Base-by-base conservation (phyloP, 1,140 invertebrate species). In the Procambarus virginalis region DNA sequence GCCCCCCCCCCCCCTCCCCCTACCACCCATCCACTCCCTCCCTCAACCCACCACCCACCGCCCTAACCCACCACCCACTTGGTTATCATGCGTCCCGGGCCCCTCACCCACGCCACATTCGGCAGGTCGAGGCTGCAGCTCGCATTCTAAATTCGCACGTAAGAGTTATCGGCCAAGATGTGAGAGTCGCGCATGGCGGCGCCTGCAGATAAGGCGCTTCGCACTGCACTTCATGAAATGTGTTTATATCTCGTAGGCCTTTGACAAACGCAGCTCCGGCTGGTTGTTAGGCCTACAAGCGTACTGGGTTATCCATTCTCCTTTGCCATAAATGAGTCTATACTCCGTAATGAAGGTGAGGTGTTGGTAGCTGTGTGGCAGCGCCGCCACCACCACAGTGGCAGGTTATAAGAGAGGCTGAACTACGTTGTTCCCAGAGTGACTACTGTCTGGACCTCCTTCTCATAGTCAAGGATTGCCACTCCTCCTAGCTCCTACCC, bases 191-290 rank as follows among this genome's bases (percentile, higher is more conserved):
- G 4, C 76, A 34, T 48, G 51, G 51, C 9, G 22, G n/a, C 14
- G n/a, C 68, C 22, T 34, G n/a, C n/a, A 73, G 68, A 73, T 73
- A 73, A 4, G 68, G n/a, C 68, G 5, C 22, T 81, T 60, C 2
- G 14, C 79, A 58, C 79, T 51, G 49, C 49, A 58, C 4, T 8
- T 51, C 49, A 10, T 34, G 22, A 34, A 78, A 48, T 81, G 51
- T 81, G 79, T 81, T 81, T 81, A 81, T 81, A 81, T 81, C 79
- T 58, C 17, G 51, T 6, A 58, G 79, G 79, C n/a, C 17, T 51
- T 51, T 58, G 79, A 81, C 79, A 81, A 81, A 51, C 79, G 5
- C 6, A n/a, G n/a, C 68, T 73, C n/a, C 2, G 68, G 60, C 12
- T 64, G 60, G 17, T 1, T 73, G 68, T 22, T 68, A 73, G 68